Percentiles rank a stretch among this genome's conserved stretches.
phyloP scores from a whole-genome alignment of 2,888 invertebrate species.

The Neocrepidodera transversa region DNA sequence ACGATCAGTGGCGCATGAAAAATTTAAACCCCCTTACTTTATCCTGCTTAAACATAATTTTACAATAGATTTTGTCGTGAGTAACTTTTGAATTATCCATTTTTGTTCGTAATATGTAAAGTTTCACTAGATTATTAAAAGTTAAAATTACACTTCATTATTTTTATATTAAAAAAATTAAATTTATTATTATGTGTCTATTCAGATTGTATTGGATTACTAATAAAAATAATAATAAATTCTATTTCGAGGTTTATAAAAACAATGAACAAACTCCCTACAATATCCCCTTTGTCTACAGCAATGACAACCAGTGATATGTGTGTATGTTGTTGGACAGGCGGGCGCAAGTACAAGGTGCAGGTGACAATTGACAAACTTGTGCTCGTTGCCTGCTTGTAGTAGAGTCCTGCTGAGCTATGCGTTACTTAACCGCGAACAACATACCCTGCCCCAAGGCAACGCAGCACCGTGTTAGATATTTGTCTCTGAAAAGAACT shows the following conservation, averaged over 20 bases:
- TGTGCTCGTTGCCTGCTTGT: slow-evolving; percentile 57
- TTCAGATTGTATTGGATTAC: too few species aligned
- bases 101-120: too few species aligned
- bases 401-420: slow-evolving; percentile 58
- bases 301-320: slow-evolving; percentile 50
- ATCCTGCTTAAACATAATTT: too few species aligned
- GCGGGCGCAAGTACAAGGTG: slow-evolving; percentile 53
- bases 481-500: slow-evolving; percentile 55
- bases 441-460: slow-evolving; percentile 55
- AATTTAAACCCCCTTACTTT: too few species aligned
- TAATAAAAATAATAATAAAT: too few species aligned
- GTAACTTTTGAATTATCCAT: too few species aligned
- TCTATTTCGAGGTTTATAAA: too few species aligned
- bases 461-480: slow-evolving; percentile 53
- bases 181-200: too few species aligned
- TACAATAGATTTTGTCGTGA: too few species aligned
- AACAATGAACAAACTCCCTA: background rate
- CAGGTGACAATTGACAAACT: slow-evolving; percentile 61
- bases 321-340: slow-evolving; percentile 54
- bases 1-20: slow-evolving; percentile 15
- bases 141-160: too few species aligned
- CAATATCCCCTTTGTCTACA: slow-evolving; percentile 37
- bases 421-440: slow-evolving; percentile 57
- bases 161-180: too few species aligned
- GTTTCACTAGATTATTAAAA: too few species aligned